phyloP scores from a whole-genome alignment of 2,797 vertebrate species.

The Euthynnus affinis region DNA sequence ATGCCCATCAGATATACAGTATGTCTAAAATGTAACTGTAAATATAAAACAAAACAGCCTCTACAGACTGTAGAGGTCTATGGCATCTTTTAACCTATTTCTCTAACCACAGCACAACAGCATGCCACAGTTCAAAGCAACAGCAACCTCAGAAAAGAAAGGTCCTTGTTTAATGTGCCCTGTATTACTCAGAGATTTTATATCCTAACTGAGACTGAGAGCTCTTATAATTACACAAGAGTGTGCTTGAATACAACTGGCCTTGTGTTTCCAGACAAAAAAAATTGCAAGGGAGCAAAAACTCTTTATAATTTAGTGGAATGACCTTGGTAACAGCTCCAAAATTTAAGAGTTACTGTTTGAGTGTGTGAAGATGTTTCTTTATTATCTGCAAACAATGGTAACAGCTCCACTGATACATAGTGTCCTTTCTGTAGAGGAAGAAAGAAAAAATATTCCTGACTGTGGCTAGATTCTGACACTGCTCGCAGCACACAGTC shows the following conservation, averaged over 20 bases:
- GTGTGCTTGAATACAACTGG: constrained; percentile 21
- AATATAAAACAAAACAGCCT: constrained; percentile 16
- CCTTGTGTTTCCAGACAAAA: constrained; percentile 11
- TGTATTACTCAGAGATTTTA: constrained; percentile 18
- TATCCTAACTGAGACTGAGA: constrained; percentile 51
- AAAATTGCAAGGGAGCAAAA: constrained; percentile 8
- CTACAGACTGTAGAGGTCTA: neutral
- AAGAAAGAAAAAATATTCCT: constrained; percentile 41
- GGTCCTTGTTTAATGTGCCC: neutral
- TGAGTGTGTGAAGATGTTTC: no score
- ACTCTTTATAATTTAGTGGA: constrained; percentile 41
- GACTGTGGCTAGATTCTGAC: constrained; percentile 34
- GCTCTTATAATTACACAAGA: constrained; percentile 11
- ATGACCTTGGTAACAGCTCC: constrained; percentile 27
- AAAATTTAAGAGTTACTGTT: no score
- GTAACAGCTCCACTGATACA: constrained; percentile 14
- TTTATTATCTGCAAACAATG: neutral
- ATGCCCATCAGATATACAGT: constrained; percentile 3
- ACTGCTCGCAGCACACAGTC: constrained; percentile 54
- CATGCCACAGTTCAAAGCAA: neutral
- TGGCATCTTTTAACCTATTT: neutral
- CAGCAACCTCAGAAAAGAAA: neutral
- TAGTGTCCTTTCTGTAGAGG: constrained; percentile 20
- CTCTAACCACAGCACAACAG: neutral
- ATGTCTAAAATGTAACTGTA: neutral